These are phyloP conservation scores for Phaethornis superciliosus DNA, from an alignment of 2,113 vertebrate species.

Conservation along the genomic window DNA sequence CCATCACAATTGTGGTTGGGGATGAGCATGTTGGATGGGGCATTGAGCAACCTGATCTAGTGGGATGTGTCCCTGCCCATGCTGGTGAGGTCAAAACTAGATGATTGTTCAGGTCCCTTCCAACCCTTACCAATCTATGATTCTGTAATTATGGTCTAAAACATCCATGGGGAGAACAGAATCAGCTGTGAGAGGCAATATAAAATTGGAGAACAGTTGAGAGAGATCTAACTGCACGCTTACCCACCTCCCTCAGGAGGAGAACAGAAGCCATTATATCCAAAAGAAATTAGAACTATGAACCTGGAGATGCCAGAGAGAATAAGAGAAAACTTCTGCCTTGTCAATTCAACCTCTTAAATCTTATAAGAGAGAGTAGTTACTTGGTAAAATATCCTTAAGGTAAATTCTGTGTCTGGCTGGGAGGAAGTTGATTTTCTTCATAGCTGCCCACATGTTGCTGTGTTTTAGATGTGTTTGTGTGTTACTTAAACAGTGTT, in stretches of 20 bases:
- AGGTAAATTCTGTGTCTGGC: not conserved
- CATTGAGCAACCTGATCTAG: too few relatives aligned
- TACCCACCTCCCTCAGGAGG: not conserved
- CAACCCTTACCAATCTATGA: too few relatives aligned
- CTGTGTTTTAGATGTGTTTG: too few relatives aligned
- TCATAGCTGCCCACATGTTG: not conserved
- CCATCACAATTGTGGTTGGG: too few relatives aligned
- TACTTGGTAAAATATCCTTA: not conserved
- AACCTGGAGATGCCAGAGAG: not conserved
- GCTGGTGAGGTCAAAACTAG: too few relatives aligned
- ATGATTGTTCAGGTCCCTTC: too few relatives aligned
- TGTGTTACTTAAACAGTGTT: too few relatives aligned
- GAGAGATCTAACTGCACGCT: not conserved
- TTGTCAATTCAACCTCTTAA: not conserved
- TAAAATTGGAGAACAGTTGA: not conserved
- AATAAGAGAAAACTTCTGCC: not conserved
- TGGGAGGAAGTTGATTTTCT: not conserved
- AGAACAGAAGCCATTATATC: not conserved
- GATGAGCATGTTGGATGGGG: too few relatives aligned
- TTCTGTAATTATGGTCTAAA: not conserved
- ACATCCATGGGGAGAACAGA: not conserved
- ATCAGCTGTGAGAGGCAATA: not conserved
- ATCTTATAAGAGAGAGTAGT: not conserved
- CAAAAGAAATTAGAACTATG: not conserved
- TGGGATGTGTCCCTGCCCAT: too few relatives aligned